These are phyloP conservation scores for Alitta virens DNA, from an alignment of 2,888 invertebrate species.

Conservation along the genomic window DNA sequence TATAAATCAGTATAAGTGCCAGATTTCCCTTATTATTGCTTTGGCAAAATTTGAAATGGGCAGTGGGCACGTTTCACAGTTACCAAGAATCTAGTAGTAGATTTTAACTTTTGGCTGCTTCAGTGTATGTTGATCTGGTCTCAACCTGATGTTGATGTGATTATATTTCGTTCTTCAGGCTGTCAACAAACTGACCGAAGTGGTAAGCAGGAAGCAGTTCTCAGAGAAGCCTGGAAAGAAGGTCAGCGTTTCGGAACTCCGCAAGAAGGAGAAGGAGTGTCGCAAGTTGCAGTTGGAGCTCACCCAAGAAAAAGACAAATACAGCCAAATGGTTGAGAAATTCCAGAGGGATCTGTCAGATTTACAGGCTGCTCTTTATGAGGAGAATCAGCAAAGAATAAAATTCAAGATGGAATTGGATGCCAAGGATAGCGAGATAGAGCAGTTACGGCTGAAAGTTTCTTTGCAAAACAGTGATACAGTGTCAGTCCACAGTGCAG, in stretches of 20 bases:
- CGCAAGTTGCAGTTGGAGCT: slow-evolving; percentile 32
- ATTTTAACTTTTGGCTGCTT: too few species aligned
- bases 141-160: not conserved
- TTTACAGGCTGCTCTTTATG: slow-evolving; percentile 76
- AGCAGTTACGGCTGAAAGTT: slow-evolving; percentile 79
- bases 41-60: too few species aligned
- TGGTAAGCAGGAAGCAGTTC: slow-evolving; percentile 88
- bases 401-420: slow-evolving; percentile 94
- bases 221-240: slow-evolving; percentile 62
- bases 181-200: slow-evolving; percentile 94
- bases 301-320: slow-evolving; percentile 81
- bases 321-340: slow-evolving; percentile 80
- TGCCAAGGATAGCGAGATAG: slow-evolving; percentile 94
- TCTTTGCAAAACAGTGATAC: slow-evolving; percentile 78
- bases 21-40: too few species aligned
- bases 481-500: slow-evolving; percentile 80
- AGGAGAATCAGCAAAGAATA: slow-evolving; percentile 60
- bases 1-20: too few species aligned
- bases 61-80: too few species aligned
- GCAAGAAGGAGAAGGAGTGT: slow-evolving; percentile 68
- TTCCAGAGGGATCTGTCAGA: slow-evolving; percentile 85
- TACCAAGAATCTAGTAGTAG: too few species aligned
- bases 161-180: slow-evolving; percentile 79
- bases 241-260: slow-evolving; percentile 64
- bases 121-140: not conserved